Percentiles rank a stretch among this genome's conserved stretches.
Conservation (phyloP, 1,140 invertebrate genomes). For the Heliconius eleuchia region DNA sequence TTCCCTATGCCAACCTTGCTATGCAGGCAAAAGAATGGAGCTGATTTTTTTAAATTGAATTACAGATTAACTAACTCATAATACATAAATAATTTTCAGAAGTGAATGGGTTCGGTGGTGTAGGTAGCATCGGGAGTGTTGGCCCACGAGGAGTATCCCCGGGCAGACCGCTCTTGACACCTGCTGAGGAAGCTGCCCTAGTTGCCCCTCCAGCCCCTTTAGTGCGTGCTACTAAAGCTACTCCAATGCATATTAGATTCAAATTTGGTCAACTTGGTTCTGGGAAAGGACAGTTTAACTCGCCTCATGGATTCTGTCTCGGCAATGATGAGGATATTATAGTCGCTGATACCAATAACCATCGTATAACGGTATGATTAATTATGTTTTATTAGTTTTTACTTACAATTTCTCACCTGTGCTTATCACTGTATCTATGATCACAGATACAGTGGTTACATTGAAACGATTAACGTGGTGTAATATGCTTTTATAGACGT, state of each 20-base stretch:
- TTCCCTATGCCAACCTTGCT: no score
- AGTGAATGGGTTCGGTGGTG: slow-evolving; percentile 71
- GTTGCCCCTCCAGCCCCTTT: slow-evolving; percentile 69
- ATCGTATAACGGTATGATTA: slow-evolving; percentile 91
- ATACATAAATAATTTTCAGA: slow-evolving; percentile 46
- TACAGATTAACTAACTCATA: background rate
- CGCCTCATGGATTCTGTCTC: slow-evolving; percentile 97
- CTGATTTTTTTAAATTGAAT: background rate
- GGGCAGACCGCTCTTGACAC: slow-evolving; percentile 68
- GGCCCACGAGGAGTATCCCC: slow-evolving; percentile 80
- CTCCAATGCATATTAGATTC: slow-evolving; percentile 92
- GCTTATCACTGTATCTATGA: no score
- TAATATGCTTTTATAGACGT: no score
- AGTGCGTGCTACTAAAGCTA: slow-evolving; percentile 86
- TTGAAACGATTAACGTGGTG: no score
- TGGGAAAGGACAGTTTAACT: slow-evolving; percentile 96
- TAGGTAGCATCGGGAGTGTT: slow-evolving; percentile 57
- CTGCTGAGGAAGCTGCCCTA: slow-evolving; percentile 74
- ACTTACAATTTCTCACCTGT: background rate
- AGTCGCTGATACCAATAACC: slow-evolving; percentile 97
- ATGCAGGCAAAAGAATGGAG: no score
- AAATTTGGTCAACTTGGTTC: slow-evolving; percentile 97
- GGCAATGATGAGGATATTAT: slow-evolving; percentile 97
- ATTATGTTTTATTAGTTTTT: background rate
- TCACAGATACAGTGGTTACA: no score